Conservation (phyloP, 2,888 invertebrate genomes). For the Silvanus unidentatus region DNA sequence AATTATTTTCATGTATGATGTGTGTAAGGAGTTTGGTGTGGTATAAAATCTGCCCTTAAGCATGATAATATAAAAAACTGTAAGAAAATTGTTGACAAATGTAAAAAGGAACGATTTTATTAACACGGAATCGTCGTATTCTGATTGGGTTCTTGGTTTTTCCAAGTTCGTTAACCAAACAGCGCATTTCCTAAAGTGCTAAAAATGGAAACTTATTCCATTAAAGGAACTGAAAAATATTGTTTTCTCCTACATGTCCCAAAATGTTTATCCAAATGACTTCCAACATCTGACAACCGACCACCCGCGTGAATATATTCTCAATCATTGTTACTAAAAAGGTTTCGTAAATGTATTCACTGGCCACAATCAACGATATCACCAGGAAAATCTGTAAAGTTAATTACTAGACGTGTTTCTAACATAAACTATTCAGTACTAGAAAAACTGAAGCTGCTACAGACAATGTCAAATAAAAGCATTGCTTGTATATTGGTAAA, state of each 20-base stretch:
- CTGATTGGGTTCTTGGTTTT: slow-evolving; percentile 38
- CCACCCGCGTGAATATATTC: slow-evolving; percentile 13
- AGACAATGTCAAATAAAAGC: no score
- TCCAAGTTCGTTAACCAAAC: slow-evolving; percentile 36
- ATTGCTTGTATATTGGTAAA: slow-evolving; percentile 6
- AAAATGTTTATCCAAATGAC: no score
- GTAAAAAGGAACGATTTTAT: slow-evolving; percentile 37
- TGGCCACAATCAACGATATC: slow-evolving; percentile 18
- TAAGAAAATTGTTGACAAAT: slow-evolving; percentile 37
- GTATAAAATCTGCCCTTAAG: slow-evolving; percentile 22
- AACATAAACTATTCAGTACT: no score
- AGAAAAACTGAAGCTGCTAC: no score
- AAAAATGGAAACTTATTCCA: slow-evolving; percentile 24
- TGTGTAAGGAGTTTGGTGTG: neutral
- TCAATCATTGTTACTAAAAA: no score
- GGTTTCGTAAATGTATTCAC: no score
- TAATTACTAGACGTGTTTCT: no score
- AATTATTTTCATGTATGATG: neutral
- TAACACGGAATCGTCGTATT: slow-evolving; percentile 37
- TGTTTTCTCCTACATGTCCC: slow-evolving; percentile 3
- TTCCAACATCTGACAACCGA: no score
- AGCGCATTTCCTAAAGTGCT: slow-evolving; percentile 19
- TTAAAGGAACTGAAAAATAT: slow-evolving; percentile 15
- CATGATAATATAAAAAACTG: slow-evolving; percentile 38
- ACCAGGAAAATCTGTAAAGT: slow-evolving; percentile 15